Evolutionary conservation across 2,888 invertebrate genomes (phyloP), one percentile per base, ranked within the genome.

Genomic region (Chrysomela aeneicollis): DNA sequence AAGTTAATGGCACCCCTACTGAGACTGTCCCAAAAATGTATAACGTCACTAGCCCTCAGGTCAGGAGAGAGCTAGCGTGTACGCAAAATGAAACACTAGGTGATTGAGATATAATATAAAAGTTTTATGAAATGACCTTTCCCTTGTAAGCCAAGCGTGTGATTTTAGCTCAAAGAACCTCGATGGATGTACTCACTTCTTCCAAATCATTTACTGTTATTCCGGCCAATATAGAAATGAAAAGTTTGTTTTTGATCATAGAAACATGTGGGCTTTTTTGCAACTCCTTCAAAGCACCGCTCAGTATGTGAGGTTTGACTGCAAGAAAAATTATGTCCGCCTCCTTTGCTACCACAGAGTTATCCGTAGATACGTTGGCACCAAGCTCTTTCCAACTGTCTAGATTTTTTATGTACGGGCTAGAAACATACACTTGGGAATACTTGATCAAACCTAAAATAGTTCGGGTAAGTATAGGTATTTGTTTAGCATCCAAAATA

Each of bases 151-250:
- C n/a, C n/a, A n/a, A n/a, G n/a, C n/a, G n/a, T n/a, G n/a, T n/a
- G n/a, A n/a, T n/a, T n/a, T n/a, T n/a, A n/a, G n/a, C n/a, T n/a
- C n/a, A n/a, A n/a, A n/a, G n/a, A n/a, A n/a, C n/a, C n/a, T n/a
- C n/a, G n/a, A n/a, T n/a, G n/a, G n/a, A n/a, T n/a, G 6, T 42
- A 10, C 61, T 78, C 82, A 90, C 93, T 81, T 87, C 79, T 78
- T 88, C 85, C 66, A 96, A 81, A 10, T 85, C 83, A 46, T 85
- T 81, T 50, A 93, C 81, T 18, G 86, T 86, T 30, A 92, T 85
- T 47, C 96, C 96, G 61, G 92, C 94, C 77, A 96, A 84, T 75
- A 97, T 90, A 0, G 96, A 96, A 12, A 97, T 86, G 77, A 94
- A 88, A 50, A 93, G 74, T 74, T 90, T 88, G 70, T 82, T 82